Evolutionary conservation across 2,797 vertebrate genomes (phyloP).

Genomic region (Buceros bicornis): DNA sequence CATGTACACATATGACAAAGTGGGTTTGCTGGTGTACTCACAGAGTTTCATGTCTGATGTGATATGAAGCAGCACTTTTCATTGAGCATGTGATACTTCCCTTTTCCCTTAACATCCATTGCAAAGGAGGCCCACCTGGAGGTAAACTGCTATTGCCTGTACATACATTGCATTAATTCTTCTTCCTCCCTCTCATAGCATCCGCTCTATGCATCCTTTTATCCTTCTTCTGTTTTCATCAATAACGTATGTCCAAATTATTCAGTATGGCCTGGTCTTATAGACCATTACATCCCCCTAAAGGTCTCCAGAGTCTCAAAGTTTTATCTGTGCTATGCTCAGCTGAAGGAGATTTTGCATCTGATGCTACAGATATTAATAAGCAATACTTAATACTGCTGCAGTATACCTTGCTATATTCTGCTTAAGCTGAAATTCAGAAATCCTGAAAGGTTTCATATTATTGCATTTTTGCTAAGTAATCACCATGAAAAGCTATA

Average conservation of each 20-base stretch:
- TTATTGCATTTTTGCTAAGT: neutral
- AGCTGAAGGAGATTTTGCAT: neutral
- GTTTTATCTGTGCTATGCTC: neutral
- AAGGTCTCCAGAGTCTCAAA: neutral
- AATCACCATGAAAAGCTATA: neutral
- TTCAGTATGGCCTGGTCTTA: neutral
- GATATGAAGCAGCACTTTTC: conserved; percentile 18
- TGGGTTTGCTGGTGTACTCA: conserved; percentile 41
- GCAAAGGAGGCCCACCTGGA: neutral
- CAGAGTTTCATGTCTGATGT: neutral
- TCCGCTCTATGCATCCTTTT: neutral
- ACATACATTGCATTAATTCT: neutral
- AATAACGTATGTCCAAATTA: neutral
- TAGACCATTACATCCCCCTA: neutral
- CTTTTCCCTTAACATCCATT: neutral
- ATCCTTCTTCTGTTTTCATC: neutral
- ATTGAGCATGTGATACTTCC: neutral
- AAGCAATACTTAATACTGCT: neutral
- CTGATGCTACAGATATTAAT: neutral
- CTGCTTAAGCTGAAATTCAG: neutral
- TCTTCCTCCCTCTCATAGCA: neutral
- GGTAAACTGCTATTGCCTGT: neutral
- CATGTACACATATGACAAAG: conserved; percentile 67
- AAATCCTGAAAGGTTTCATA: neutral
- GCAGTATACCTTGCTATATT: neutral